A percentile compares a stretch with the other conserved stretches of the same genome.
Evolutionary conservation across 2,797 vertebrate genomes (phyloP).

Genomic region (Sebastes kiyomatsui): DNA sequence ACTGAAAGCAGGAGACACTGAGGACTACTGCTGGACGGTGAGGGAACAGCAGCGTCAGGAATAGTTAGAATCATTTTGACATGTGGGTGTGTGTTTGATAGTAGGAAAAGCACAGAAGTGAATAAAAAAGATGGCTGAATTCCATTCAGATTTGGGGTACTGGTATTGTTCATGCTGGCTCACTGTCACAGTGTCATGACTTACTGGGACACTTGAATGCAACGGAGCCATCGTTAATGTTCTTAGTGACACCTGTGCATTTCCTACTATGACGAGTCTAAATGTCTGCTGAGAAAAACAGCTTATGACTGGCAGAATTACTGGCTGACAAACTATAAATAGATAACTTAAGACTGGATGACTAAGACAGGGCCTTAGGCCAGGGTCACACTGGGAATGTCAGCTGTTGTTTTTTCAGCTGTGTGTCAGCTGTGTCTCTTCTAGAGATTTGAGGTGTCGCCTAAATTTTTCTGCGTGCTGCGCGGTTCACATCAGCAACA

Average conservation of each 20-base stretch:
- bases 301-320: not conserved
- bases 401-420: no score
- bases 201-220: not conserved
- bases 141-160: not conserved
- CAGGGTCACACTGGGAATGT: no score
- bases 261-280: not conserved
- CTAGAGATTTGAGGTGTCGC: no score
- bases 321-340: not conserved
- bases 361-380: no score
- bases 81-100: not conserved
- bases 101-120: not conserved
- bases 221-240: not conserved
- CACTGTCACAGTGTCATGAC: not conserved
- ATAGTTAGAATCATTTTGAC: not conserved
- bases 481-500: no score
- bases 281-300: not conserved
- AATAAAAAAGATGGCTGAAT: not conserved
- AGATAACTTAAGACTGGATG: no score
- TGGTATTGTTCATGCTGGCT: not conserved
- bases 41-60: no score
- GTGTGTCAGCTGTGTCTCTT: no score
- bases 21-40: no score
- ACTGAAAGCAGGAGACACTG: no score
- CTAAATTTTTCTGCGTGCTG: no score
- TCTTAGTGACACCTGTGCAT: not conserved